A percentile compares a stretch with the other conserved stretches of the same genome.
Evolutionary conservation across 2,888 invertebrate genomes (phyloP).

Genomic region (Nephrotoma flavescens): DNA sequence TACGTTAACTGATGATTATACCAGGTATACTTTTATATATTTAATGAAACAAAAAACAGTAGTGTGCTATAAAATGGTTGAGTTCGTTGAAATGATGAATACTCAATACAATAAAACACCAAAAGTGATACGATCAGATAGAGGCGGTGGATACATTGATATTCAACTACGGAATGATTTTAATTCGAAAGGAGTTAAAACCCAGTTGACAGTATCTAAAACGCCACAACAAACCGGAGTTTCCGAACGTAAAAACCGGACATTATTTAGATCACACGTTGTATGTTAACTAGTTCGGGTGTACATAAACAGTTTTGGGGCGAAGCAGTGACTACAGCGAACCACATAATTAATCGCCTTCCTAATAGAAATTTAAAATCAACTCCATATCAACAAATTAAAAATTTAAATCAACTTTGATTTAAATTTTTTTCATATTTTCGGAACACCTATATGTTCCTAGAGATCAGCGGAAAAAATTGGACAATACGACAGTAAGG

Average conservation of each 20-base stretch:
- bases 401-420: not conserved
- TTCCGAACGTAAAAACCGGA: not conserved
- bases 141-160: no score
- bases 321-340: conserved; percentile 12
- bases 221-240: conserved; percentile 4
- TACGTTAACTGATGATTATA: not conserved
- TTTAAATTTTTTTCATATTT: not conserved
- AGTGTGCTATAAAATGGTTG: conserved; percentile 10
- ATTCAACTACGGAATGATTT: no score
- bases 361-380: not conserved
- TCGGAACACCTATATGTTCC: not conserved
- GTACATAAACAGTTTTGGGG: conserved; percentile 13
- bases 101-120: conserved; percentile 10
- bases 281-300: not conserved
- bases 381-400: not conserved
- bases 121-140: conserved; percentile 6
- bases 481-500: not conserved
- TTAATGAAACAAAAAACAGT: conserved; percentile 12
- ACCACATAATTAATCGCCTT: conserved; percentile 1
- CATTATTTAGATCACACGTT: not conserved
- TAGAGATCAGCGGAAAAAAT: not conserved
- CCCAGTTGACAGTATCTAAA: not conserved
- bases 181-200: conserved; percentile 12
- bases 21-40: not conserved
- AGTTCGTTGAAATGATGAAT: conserved; percentile 12